phyloP scores from a whole-genome alignment of 2,888 invertebrate species.

The Mesorhabditis sp. region DNA sequence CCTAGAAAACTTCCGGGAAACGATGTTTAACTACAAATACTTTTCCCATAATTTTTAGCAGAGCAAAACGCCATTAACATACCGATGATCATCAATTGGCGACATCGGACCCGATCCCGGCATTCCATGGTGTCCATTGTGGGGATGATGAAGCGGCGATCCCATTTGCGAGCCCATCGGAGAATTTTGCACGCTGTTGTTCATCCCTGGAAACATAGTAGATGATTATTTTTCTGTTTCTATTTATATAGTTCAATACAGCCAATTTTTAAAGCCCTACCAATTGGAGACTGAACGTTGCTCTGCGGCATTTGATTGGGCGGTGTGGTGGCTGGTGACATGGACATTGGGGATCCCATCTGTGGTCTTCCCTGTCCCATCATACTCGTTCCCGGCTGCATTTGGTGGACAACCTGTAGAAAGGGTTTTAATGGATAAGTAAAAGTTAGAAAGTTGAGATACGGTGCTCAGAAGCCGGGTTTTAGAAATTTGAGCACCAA shows the following conservation, averaged over 20 bases:
- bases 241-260: neutral
- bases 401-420: constrained; percentile 1
- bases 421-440: too few species aligned
- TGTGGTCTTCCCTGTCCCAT: neutral
- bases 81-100: constrained; percentile 2
- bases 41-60: too few species aligned
- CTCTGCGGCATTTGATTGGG: neutral
- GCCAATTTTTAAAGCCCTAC: neutral
- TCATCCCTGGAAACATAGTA: neutral
- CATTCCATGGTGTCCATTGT: neutral
- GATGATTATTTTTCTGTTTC: neutral
- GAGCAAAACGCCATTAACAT: neutral
- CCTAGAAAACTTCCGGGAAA: too few species aligned
- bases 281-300: neutral
- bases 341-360: constrained; percentile 1
- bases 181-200: constrained; percentile 1
- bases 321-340: constrained; percentile 4
- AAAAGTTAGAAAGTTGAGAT: too few species aligned
- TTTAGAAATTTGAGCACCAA: too few species aligned
- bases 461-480: too few species aligned
- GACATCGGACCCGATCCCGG: neutral
- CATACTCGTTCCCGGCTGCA: neutral
- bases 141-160: neutral
- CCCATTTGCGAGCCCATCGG: constrained; percentile 6
- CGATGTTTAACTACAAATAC: too few species aligned